phyloP scores from a whole-genome alignment of 1,140 invertebrate genomes.

The Harpegnathos saltator region DNA sequence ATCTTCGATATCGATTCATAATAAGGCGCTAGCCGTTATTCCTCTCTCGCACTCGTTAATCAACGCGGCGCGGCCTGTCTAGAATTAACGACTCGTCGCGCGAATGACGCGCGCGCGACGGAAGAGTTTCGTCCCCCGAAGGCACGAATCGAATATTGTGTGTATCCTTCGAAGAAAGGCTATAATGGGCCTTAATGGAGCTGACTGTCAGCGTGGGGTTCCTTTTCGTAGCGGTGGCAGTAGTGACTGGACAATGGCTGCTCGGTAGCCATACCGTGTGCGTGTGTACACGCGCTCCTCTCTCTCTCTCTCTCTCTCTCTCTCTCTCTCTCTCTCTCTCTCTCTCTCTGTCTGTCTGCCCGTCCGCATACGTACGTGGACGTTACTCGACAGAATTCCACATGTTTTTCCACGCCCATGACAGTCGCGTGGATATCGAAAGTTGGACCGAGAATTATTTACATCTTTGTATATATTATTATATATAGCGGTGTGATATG shows the following conservation, averaged over 20 bases:
- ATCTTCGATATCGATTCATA: conserved; percentile 52
- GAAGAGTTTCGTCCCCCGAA: conserved; percentile 62
- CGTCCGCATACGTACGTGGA: conserved; percentile 1
- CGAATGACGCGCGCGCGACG: conserved; percentile 60
- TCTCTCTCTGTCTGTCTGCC: too few species aligned
- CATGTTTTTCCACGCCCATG: conserved; percentile 45
- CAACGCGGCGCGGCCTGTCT: conserved; percentile 50
- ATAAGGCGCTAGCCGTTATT: conserved; percentile 24
- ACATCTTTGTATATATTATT: neutral
- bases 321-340: too few species aligned
- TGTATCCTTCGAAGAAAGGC: conserved; percentile 67
- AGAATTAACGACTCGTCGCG: conserved; percentile 61
- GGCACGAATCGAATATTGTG: conserved; percentile 65
- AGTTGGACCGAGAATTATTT: conserved; percentile 49
- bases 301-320: too few species aligned
- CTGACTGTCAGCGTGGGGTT: conserved; percentile 70
- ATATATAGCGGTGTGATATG: neutral
- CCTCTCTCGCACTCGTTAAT: conserved; percentile 34
- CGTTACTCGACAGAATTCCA: conserved; percentile 71
- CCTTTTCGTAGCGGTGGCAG: conserved; percentile 62
- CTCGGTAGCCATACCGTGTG: conserved; percentile 77
- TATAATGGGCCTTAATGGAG: conserved; percentile 76
- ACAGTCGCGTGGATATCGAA: conserved; percentile 4
- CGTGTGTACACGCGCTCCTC: conserved; percentile 27
- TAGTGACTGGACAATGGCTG: conserved; percentile 66